A percentile compares a stretch with the other conserved stretches of the same genome.
Evolutionary conservation across 1,140 invertebrate species (phyloP).

Genomic region (Neelides sp.): DNA sequence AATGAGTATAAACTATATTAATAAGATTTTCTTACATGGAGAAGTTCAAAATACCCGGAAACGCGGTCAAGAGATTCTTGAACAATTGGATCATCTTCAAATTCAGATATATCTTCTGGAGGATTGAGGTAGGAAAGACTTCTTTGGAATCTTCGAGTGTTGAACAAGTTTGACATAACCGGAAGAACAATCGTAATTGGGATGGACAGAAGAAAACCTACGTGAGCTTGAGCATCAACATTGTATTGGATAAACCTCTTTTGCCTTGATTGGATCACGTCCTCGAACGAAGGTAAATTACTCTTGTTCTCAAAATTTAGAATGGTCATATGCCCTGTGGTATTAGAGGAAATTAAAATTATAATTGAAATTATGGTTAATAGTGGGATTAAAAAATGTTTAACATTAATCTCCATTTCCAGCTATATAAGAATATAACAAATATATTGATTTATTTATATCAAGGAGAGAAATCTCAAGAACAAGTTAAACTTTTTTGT

Average conservation of each 20-base stretch:
- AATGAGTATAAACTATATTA: not conserved
- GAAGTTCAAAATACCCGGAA: constrained; percentile 24
- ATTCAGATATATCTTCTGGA: not conserved
- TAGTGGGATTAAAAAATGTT: too few relatives aligned
- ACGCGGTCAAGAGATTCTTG: constrained; percentile 21
- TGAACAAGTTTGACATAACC: constrained; percentile 27
- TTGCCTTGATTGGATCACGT: constrained; percentile 10
- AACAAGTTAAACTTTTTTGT: too few relatives aligned
- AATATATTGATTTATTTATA: too few relatives aligned
- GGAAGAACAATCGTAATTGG: constrained; percentile 26
- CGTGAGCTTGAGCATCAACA: constrained; percentile 15
- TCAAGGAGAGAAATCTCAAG: too few relatives aligned
- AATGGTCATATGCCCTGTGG: too few relatives aligned
- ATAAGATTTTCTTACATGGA: constrained; percentile 18
- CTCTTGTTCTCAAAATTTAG: too few relatives aligned
- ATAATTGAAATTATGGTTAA: too few relatives aligned
- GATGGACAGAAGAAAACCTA: constrained; percentile 24
- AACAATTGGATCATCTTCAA: constrained; percentile 15
- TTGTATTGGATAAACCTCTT: constrained; percentile 28
- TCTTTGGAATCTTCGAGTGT: constrained; percentile 9
- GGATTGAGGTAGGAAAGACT: constrained; percentile 9
- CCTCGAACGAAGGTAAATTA: too few relatives aligned
- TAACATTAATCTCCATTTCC: too few relatives aligned
- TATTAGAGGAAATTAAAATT: too few relatives aligned
- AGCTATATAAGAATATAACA: too few relatives aligned